These are phyloP conservation scores for Rhagoletis zephyria DNA, from an alignment of 1,140 invertebrate species.

Conservation along the genomic window DNA sequence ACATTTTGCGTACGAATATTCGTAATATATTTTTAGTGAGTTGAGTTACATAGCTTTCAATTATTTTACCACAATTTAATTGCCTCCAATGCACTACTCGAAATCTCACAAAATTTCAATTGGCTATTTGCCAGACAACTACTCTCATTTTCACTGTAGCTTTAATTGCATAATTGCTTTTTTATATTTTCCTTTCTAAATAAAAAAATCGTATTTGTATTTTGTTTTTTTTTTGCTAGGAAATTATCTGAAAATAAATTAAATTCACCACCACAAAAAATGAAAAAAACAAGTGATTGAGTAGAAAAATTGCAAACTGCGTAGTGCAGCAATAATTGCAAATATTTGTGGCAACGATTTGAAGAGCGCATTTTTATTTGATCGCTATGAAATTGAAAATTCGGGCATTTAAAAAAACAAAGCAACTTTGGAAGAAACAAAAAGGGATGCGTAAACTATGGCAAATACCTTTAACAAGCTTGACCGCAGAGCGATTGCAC, in stretches of 20 bases:
- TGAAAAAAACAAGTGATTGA: background rate
- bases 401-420: background rate
- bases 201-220: background rate
- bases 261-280: background rate
- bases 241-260: background rate
- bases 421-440: background rate
- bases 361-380: background rate
- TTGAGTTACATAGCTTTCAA: background rate
- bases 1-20: no score
- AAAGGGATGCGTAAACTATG: no score
- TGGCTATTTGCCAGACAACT: background rate
- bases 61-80: slow-evolving; percentile 7
- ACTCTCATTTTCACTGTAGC: background rate
- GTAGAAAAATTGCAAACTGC: background rate
- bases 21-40: no score
- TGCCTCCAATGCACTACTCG: background rate
- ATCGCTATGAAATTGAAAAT: background rate
- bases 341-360: background rate
- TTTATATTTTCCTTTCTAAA: background rate
- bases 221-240: background rate
- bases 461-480: no score
- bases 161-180: background rate
- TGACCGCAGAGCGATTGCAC: background rate
- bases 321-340: background rate
- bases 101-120: background rate